These are phyloP conservation scores for Caenorhabditis sp. DNA, from an alignment of 2,888 invertebrate genomes.

Conservation along the genomic window DNA sequence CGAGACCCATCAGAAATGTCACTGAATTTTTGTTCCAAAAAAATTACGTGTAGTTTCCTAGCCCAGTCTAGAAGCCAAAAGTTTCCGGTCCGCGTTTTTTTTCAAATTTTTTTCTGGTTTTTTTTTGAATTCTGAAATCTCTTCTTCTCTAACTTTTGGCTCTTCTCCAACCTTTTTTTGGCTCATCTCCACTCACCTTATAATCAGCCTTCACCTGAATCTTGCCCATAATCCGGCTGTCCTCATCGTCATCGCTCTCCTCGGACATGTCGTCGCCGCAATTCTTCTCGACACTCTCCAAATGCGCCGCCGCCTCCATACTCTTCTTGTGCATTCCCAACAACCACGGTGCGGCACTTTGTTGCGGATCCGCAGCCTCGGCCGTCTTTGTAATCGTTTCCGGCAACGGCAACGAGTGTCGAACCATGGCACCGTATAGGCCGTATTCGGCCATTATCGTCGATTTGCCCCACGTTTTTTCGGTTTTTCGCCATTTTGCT, in stretches of 20 bases:
- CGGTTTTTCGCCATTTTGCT: conserved; percentile 99
- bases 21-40: no score
- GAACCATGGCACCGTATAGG: conserved; percentile 99
- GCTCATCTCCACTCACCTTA: neutral
- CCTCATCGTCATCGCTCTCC: conserved; percentile 53
- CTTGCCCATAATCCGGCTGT: conserved; percentile 1
- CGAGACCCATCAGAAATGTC: no score
- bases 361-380: conserved; percentile 81
- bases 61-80: no score
- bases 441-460: conserved; percentile 99
- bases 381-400: conserved; percentile 97
- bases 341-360: conserved; percentile 91
- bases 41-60: no score
- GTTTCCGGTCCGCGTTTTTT: no score
- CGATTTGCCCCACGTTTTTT: conserved; percentile 98
- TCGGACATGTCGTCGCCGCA: conserved; percentile 51
- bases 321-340: conserved; percentile 99
- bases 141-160: no score
- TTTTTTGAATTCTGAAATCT: no score
- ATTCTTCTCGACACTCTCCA: conserved; percentile 78
- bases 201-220: neutral
- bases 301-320: conserved; percentile 92
- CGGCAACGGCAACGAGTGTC: conserved; percentile 95
- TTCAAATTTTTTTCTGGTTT: no score
- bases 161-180: neutral